Conservation (phyloP, 1,140 invertebrate genomes). For the Delia radicum region DNA sequence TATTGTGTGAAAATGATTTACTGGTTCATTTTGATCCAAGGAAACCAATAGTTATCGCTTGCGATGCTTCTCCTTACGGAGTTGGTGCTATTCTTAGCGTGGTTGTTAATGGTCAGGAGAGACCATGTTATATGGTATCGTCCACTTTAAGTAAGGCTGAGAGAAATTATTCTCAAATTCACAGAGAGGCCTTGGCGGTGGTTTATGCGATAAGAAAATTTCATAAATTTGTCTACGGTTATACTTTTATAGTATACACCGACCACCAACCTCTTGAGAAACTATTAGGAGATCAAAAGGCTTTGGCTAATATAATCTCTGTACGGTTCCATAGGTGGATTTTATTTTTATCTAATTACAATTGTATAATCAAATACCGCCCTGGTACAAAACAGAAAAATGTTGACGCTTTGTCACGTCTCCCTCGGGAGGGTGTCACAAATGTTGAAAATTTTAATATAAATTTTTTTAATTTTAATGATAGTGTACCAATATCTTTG, state of each 20-base stretch:
- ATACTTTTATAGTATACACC: constrained; percentile 27
- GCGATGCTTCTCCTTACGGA: constrained; percentile 8
- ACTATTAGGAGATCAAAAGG: constrained; percentile 30
- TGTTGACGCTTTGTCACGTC: constrained; percentile 26
- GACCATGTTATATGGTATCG: constrained; percentile 20
- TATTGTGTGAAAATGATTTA: neutral
- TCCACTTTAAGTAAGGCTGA: constrained; percentile 29
- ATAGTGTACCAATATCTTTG: neutral
- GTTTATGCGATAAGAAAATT: constrained; percentile 32
- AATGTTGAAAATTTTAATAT: neutral
- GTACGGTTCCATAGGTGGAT: constrained; percentile 54
- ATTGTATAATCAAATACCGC: constrained; percentile 50
- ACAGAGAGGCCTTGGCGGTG: constrained; percentile 30
- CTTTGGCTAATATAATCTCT: constrained; percentile 41
- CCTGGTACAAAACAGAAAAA: constrained; percentile 35
- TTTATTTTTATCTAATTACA: constrained; percentile 43
- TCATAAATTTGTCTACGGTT: constrained; percentile 29
- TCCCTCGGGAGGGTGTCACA: constrained; percentile 5
- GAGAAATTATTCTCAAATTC: constrained; percentile 34
- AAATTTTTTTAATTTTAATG: neutral
- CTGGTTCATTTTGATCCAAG: neutral
- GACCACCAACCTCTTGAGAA: constrained; percentile 26
- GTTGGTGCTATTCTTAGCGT: neutral
- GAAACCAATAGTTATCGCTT: constrained; percentile 20
- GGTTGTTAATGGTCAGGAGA: neutral